These are phyloP conservation scores for Parnassius glacialis DNA, from an alignment of 2,888 invertebrate species.

Conservation along the genomic window DNA sequence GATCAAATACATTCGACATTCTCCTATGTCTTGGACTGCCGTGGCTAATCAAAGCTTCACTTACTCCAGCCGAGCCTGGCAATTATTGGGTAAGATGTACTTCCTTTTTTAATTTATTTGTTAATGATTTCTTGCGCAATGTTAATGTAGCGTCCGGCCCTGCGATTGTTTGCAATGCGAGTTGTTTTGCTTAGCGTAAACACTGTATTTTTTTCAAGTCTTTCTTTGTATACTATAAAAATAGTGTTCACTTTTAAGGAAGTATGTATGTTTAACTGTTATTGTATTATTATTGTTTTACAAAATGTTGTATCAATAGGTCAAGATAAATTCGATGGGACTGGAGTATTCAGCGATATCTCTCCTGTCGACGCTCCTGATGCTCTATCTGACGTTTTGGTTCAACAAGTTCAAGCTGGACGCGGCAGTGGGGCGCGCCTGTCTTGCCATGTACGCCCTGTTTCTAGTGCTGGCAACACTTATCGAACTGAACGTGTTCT, in stretches of 20 bases:
- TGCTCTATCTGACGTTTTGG: slow-evolving; percentile 91
- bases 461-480: slow-evolving; percentile 93
- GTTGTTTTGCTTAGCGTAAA: slow-evolving; percentile 2
- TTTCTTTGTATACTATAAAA: background rate
- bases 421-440: slow-evolving; percentile 90
- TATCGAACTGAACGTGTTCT: slow-evolving; percentile 96
- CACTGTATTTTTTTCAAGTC: background rate
- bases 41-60: slow-evolving; percentile 93
- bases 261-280: slow-evolving; percentile 20
- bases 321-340: slow-evolving; percentile 94
- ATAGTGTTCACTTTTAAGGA: slow-evolving; percentile 7
- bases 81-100: slow-evolving; percentile 84
- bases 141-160: slow-evolving; percentile 27
- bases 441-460: slow-evolving; percentile 92
- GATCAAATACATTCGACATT: slow-evolving; percentile 94
- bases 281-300: slow-evolving; percentile 28
- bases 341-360: slow-evolving; percentile 95
- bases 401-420: slow-evolving; percentile 93
- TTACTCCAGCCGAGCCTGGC: slow-evolving; percentile 89
- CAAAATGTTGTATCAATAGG: slow-evolving; percentile 63
- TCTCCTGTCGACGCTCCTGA: slow-evolving; percentile 90
- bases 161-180: slow-evolving; percentile 31
- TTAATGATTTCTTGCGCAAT: slow-evolving; percentile 15
- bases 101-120: background rate
- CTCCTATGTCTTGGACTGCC: slow-evolving; percentile 92